Conservation (phyloP, 2,888 invertebrate species). For the Apotomis turbidana region DNA sequence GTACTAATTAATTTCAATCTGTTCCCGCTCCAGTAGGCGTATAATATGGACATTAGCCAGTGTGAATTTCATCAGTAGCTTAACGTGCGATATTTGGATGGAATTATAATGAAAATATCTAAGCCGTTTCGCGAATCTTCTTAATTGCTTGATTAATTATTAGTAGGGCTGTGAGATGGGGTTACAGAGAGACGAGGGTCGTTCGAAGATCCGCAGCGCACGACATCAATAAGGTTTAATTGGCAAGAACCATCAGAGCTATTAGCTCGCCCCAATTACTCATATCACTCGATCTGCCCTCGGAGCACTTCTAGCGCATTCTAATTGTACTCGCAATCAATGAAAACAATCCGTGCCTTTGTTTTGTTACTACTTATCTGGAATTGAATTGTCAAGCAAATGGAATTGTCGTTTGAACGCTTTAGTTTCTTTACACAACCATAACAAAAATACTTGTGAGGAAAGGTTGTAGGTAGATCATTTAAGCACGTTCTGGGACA, state of each 20-base stretch:
- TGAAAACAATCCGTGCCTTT: neutral
- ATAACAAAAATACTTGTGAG: too few relatives aligned
- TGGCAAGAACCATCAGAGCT: constrained; percentile 75
- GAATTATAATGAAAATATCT: constrained; percentile 64
- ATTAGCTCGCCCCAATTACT: constrained; percentile 75
- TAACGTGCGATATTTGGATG: constrained; percentile 47
- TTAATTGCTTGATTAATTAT: constrained; percentile 83
- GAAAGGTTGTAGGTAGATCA: too few relatives aligned
- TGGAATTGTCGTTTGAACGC: neutral
- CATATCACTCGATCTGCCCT: constrained; percentile 61
- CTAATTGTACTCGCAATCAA: constrained; percentile 9
- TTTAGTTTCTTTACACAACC: too few relatives aligned
- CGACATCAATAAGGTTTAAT: constrained; percentile 81
- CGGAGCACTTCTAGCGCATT: constrained; percentile 5
- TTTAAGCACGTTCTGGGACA: too few relatives aligned
- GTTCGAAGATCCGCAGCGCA: constrained; percentile 68
- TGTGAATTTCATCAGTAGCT: constrained; percentile 41
- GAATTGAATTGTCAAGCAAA: neutral
- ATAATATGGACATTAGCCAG: constrained; percentile 52
- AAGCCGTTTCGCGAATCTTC: constrained; percentile 59
- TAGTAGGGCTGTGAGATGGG: constrained; percentile 72
- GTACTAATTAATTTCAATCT: constrained; percentile 59
- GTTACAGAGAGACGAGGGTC: constrained; percentile 80
- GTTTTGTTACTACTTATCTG: neutral
- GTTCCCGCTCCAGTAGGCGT: constrained; percentile 51